phyloP scores from a whole-genome alignment of 2,888 invertebrate genomes.

The Gortyna flavago region DNA sequence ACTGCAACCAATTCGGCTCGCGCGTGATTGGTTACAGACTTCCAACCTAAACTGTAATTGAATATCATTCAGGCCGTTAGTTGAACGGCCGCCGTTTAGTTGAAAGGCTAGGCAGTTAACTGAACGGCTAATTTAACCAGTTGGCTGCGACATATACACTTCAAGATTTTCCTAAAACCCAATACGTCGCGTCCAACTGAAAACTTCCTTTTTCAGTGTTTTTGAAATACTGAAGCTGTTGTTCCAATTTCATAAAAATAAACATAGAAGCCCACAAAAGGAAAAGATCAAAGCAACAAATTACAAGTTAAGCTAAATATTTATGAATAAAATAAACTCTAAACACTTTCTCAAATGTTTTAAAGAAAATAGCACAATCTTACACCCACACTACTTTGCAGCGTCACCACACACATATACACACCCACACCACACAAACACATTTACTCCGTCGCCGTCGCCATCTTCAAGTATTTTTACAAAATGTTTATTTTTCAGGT shows the following conservation, averaged over 20 bases:
- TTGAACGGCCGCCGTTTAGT: too few relatives aligned
- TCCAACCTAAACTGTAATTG: too few relatives aligned
- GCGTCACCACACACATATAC: not conserved
- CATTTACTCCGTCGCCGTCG: slow-evolving; percentile 1
- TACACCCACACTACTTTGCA: not conserved
- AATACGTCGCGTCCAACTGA: too few relatives aligned
- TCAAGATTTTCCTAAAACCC: not conserved
- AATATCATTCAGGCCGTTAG: too few relatives aligned
- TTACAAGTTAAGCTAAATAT: not conserved
- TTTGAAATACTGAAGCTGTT: not conserved
- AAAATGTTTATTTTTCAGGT: slow-evolving; percentile 53
- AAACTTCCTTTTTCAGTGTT: not conserved
- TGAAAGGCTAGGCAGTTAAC: too few relatives aligned
- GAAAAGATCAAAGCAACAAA: not conserved
- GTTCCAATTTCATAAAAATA: not conserved
- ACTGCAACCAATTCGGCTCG: too few relatives aligned
- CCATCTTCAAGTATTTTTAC: slow-evolving; percentile 42
- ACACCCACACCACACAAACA: not conserved
- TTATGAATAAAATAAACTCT: slow-evolving; percentile 9
- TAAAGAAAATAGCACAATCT: slow-evolving; percentile 20
- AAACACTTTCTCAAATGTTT: not conserved
- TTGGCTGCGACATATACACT: too few relatives aligned
- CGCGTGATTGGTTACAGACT: too few relatives aligned
- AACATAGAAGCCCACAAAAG: not conserved
- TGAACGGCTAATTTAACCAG: too few relatives aligned